Evolutionary conservation across 2,113 vertebrate genomes (phyloP).

Genomic region (Perognathus longimembris): DNA sequence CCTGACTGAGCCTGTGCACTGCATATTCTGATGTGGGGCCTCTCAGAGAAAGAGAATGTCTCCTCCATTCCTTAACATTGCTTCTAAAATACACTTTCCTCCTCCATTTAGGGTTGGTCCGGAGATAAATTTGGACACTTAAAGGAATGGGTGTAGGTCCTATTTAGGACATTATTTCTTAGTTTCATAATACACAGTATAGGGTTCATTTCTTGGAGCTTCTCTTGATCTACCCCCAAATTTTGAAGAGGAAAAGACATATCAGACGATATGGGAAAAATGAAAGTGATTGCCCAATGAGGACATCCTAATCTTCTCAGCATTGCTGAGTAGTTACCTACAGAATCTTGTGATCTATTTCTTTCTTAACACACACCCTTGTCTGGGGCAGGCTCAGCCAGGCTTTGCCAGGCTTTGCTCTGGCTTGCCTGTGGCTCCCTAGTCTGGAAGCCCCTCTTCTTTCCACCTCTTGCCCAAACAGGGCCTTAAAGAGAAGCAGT

Average conservation of each 20-base stretch:
- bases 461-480: not conserved
- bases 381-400: not conserved
- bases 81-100: not conserved
- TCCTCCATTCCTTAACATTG: not conserved
- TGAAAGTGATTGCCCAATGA: slow-evolving; percentile 59
- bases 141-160: not conserved
- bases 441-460: not conserved
- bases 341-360: slow-evolving; percentile 8
- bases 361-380: not conserved
- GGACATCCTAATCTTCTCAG: slow-evolving; percentile 59
- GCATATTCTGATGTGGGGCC: not conserved
- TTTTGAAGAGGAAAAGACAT: slow-evolving; percentile 30
- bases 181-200: not conserved
- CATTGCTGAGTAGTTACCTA: not conserved
- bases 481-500: slow-evolving; percentile 21
- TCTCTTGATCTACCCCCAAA: not conserved
- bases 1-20: not conserved
- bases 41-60: not conserved
- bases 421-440: not conserved
- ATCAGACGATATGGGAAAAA: not conserved
- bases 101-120: not conserved
- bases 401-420: not conserved
- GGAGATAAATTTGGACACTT: not conserved
- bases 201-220: slow-evolving; percentile 16
- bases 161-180: not conserved